A percentile compares a stretch with the other conserved stretches of the same genome.
These are phyloP conservation scores for Motacilla tschutschensis DNA, from an alignment of 2,113 vertebrate genomes.

Conservation along the genomic window DNA sequence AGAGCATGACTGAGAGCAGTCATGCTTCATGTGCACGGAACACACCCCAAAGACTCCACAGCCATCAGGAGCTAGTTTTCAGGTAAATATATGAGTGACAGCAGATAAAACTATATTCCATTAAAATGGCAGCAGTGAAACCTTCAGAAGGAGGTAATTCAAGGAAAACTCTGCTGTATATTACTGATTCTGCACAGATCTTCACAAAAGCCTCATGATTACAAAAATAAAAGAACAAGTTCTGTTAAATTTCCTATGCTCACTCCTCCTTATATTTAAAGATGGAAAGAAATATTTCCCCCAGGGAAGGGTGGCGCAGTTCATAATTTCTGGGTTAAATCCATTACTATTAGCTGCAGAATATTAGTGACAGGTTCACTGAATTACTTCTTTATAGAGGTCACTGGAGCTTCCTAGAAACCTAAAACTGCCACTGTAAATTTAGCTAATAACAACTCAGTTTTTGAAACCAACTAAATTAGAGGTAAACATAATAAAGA, in stretches of 20 bases:
- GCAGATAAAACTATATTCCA: not conserved
- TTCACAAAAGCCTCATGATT: not conserved
- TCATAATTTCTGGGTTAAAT: constrained; percentile 71
- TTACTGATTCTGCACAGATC: not conserved
- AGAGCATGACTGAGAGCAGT: not conserved
- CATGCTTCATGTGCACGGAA: not conserved
- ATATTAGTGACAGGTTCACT: constrained; percentile 74
- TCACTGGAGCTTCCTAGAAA: constrained; percentile 68
- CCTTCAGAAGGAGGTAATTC: not conserved
- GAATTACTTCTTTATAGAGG: constrained; percentile 71
- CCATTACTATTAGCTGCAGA: constrained; percentile 65
- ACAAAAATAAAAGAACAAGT: constrained; percentile 17
- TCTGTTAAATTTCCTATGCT: not conserved
- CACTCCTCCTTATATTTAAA: not conserved
- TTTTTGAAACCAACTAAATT: constrained; percentile 36
- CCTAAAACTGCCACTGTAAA: constrained; percentile 48
- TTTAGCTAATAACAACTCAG: constrained; percentile 43
- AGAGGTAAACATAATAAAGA: constrained; percentile 29
- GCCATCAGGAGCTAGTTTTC: not conserved
- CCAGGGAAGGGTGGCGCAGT: constrained; percentile 38
- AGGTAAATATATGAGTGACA: not conserved
- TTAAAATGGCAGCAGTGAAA: not conserved
- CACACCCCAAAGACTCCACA: not conserved
- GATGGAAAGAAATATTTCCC: constrained; percentile 50
- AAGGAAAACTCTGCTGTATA: not conserved